Evolutionary conservation across 2,888 invertebrate genomes (phyloP), one percentile per base, ranked within the genome.

Genomic region (Nesidiocoris tenuis): DNA sequence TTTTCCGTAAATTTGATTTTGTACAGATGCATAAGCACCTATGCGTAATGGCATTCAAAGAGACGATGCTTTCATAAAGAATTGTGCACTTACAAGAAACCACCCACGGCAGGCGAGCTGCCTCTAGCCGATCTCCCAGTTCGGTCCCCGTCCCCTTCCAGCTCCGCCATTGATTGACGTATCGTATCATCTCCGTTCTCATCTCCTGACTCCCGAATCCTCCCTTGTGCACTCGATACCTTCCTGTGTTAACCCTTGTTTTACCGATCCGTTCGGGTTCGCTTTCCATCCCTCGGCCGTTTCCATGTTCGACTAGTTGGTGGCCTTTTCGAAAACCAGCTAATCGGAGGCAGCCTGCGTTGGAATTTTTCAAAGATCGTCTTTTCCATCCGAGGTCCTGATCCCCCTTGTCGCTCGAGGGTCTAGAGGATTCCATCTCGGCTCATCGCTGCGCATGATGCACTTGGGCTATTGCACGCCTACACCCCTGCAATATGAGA

Each of bases 91-190:
- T n/a, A n/a, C n/a, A n/a, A n/a, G n/a, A n/a, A n/a, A n/a, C n/a
- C n/a, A n/a, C n/a, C n/a, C n/a, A n/a, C n/a, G n/a, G n/a, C 39
- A 39, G 39, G 3, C 3, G 39, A 3, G 39, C 39, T 39, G 39
- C 12, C 39, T 3, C 39, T 39, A 39, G 39, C 39, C 12, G 12
- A n/a, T 39, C 17, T 2, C 39, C n/a, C 1, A 24, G 16, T 25
- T 25, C 65, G 1, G 18, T 2, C 22, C 19, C n/a, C 63, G 18
- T 22, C 19, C 22, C 21, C 59, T 18, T 3, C 67, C 21, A 19
- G 19, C 22, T 77, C 75, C 80, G 80, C 80, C 80, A 80, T 80
- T 80, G 80, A 80, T 80, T 79, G 79, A 80, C 80, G 79, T 77
- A 76, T 79, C 70, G 18, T 61, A 25, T 39, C 72, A 17, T 59